Evolutionary conservation across 2,113 vertebrate species (phyloP), one percentile per base, ranked within the genome.

Genomic region (Dicaeum eximium): DNA sequence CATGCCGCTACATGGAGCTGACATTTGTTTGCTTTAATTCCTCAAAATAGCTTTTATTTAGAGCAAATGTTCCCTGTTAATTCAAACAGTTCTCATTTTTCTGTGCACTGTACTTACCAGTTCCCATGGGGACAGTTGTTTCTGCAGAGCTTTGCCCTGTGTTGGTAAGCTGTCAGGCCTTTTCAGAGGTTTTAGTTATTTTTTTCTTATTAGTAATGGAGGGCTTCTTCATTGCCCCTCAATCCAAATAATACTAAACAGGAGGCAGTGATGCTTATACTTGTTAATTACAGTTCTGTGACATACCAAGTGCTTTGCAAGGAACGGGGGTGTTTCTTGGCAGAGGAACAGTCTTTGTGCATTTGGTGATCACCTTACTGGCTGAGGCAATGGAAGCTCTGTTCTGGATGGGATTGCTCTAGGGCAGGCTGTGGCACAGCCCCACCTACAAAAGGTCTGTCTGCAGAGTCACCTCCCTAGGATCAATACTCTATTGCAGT

Each of bases 1-100:
- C 74, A 80, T 2, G 25, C 79, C 1, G 8, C 90, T 96, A 95
- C 93, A 92, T 92, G 93, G 79, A 90, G 88, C 89, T 97, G 96
- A 96, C 92, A 91, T 96, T 97, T 97, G 93, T 97, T 97, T 97
- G 94, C 94, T 96, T 97, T 97, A 97, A 97, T 97, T 97, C 87
- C 94, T 97, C 95, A 96, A 94, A 97, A 95, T 96, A 97, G 95
- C 95, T 97, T 96, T 93, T 96, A 97, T 97, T 97, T 97, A 95
- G 96, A 96, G 95, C 96, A 97, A 97, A 95, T 95, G 95, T 95
- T 97, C 95, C 84, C 79, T 64, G 57, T 95, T 96, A 94, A 93
- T 95, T 97, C 95, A 84, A 95, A 96, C 60, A 72, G 85, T 93
- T 94, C 85, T 95, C 80, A 79, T 94, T 94, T 94, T 96, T 87